These are phyloP conservation scores for Laspeyria flexula DNA, from an alignment of 2,888 invertebrate genomes.

Conservation along the genomic window DNA sequence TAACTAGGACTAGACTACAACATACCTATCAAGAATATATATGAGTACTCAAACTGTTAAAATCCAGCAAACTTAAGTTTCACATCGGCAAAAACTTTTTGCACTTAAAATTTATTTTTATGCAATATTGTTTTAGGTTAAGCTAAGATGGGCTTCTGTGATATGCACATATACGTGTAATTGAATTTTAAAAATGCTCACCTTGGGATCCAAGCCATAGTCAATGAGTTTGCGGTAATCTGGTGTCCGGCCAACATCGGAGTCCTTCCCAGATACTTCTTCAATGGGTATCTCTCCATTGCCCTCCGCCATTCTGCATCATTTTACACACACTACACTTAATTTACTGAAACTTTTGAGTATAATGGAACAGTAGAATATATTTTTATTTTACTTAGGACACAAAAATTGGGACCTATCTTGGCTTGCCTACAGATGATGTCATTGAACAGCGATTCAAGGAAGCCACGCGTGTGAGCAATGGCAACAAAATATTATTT, in stretches of 20 bases:
- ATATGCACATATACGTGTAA: conserved; percentile 2
- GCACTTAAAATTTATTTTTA: neutral
- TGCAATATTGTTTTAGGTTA: neutral
- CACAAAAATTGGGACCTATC: conserved; percentile 57
- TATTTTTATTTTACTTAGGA: conserved; percentile 45
- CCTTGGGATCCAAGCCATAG: conserved; percentile 98
- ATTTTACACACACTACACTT: conserved; percentile 75
- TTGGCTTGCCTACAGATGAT: conserved; percentile 73
- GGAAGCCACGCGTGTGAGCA: conserved; percentile 75
- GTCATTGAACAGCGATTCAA: conserved; percentile 76
- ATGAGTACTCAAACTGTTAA: neutral
- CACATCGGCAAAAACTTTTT: neutral
- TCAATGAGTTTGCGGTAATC: conserved; percentile 97
- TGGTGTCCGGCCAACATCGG: conserved; percentile 91
- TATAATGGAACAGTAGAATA: conserved; percentile 43
- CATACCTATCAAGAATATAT: neutral
- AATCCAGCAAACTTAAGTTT: conserved; percentile 2
- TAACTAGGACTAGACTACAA: neutral
- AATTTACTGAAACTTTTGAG: conserved; percentile 37
- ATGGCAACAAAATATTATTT: conserved; percentile 45
- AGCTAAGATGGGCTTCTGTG: neutral
- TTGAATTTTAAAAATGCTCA: conserved; percentile 58
- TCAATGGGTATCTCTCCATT: conserved; percentile 93
- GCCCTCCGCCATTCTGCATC: conserved; percentile 92
- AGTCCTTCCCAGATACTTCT: conserved; percentile 89